A percentile compares a stretch with the other conserved stretches of the same genome.
Conservation (phyloP, 2,797 vertebrate genomes). For the Poecilia velifera region DNA sequence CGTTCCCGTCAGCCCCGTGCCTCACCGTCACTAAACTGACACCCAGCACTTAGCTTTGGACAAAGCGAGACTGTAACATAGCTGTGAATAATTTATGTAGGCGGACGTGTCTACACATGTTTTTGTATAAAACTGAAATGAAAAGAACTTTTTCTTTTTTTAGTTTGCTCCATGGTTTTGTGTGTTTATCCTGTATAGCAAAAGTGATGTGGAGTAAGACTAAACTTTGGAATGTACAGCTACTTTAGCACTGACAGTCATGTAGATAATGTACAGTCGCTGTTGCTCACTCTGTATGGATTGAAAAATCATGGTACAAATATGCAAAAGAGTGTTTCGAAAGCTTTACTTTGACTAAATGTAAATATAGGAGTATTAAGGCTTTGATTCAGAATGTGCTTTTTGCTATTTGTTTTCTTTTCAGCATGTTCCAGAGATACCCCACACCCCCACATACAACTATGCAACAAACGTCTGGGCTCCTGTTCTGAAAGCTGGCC, state of each 20-base stretch:
- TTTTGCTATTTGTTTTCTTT: slow-evolving; percentile 81
- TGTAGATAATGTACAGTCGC: slow-evolving; percentile 90
- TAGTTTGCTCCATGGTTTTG: slow-evolving; percentile 81
- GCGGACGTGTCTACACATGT: slow-evolving; percentile 46
- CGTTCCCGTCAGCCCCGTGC: slow-evolving; percentile 54
- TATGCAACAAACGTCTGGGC: slow-evolving; percentile 95
- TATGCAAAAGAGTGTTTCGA: slow-evolving; percentile 99
- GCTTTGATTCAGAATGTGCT: slow-evolving; percentile 88
- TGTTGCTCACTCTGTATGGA: slow-evolving; percentile 85
- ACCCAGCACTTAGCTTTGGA: slow-evolving; percentile 80
- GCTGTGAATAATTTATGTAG: slow-evolving; percentile 79
- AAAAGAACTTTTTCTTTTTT: slow-evolving; percentile 70
- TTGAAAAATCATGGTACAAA: slow-evolving; percentile 89
- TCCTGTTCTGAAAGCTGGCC: slow-evolving; percentile 84
- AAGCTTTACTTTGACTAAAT: slow-evolving; percentile 99
- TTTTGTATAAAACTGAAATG: slow-evolving; percentile 73
- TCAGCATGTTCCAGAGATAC: slow-evolving; percentile 85
- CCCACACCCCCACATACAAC: slow-evolving; percentile 83
- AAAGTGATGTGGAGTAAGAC: slow-evolving; percentile 67
- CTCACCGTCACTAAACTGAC: slow-evolving; percentile 71
- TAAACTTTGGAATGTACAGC: slow-evolving; percentile 77
- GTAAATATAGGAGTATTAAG: slow-evolving; percentile 90
- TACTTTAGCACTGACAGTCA: slow-evolving; percentile 74
- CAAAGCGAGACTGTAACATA: slow-evolving; percentile 78
- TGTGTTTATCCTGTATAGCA: slow-evolving; percentile 82